Evolutionary conservation across 2,113 vertebrate species (phyloP).

Genomic region (Picathartes gymnocephalus): DNA sequence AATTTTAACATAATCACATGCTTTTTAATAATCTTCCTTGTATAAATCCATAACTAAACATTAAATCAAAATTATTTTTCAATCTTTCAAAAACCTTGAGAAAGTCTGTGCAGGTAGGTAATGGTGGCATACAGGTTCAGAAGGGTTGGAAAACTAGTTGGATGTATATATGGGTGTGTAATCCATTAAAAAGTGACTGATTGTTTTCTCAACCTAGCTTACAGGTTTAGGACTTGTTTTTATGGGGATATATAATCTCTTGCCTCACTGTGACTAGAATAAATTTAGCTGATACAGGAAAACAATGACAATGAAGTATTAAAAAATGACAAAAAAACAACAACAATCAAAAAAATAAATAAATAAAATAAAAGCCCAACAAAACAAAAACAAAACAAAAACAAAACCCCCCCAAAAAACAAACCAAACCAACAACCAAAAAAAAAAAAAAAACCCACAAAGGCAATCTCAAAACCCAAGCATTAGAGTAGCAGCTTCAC

Average conservation of each 20-base stretch:
- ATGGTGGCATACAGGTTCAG: background rate
- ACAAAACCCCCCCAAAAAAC: too few relatives aligned
- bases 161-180: background rate
- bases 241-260: background rate
- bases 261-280: background rate
- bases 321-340: background rate
- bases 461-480: background rate
- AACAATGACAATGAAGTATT: background rate
- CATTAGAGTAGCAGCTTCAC: background rate
- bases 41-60: background rate
- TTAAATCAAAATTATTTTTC: background rate
- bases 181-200: constrained; percentile 50
- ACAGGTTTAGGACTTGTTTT: background rate
- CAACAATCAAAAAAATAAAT: too few relatives aligned
- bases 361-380: too few relatives aligned
- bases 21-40: background rate
- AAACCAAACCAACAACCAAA: too few relatives aligned
- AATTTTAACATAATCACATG: background rate
- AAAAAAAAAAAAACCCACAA: background rate
- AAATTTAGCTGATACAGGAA: background rate
- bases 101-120: background rate
- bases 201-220: background rate
- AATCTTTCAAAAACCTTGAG: background rate
- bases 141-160: background rate
- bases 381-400: too few relatives aligned